Conservation (phyloP, 2,113 vertebrate species). For the Neolamprologus sp. region DNA sequence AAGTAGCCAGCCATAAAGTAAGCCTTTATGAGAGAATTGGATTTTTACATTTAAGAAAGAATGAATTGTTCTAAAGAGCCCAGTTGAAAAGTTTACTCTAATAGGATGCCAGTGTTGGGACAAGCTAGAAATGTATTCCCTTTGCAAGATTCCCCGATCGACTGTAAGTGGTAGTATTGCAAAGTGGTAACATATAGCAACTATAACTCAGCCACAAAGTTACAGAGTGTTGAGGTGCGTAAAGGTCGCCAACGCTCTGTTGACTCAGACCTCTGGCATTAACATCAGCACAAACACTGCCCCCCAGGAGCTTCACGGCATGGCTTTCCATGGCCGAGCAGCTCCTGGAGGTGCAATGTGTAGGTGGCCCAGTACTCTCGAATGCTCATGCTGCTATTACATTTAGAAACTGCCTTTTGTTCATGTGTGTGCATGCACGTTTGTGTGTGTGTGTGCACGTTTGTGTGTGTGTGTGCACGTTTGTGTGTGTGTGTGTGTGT, state of each 20-base stretch:
- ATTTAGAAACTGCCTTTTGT: neutral
- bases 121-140: neutral
- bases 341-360: neutral
- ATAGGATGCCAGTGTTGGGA: neutral
- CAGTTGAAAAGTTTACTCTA: accelerated
- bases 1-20: neutral
- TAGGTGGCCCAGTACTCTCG: neutral
- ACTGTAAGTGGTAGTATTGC: neutral
- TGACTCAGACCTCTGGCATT: neutral
- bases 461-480: neutral
- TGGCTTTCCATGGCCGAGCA: neutral
- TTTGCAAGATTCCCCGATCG: neutral
- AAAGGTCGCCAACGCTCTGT: neutral
- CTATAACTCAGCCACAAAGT: neutral
- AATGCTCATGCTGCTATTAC: neutral
- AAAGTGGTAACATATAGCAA: neutral
- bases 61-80: neutral
- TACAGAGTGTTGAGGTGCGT: neutral
- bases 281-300: neutral
- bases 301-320: neutral
- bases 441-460: neutral
- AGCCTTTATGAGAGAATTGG: neutral
- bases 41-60: neutral
- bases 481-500: neutral
- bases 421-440: neutral